These are phyloP conservation scores for Homalodisca vitripennis DNA, from an alignment of 1,140 invertebrate species.

Conservation along the genomic window DNA sequence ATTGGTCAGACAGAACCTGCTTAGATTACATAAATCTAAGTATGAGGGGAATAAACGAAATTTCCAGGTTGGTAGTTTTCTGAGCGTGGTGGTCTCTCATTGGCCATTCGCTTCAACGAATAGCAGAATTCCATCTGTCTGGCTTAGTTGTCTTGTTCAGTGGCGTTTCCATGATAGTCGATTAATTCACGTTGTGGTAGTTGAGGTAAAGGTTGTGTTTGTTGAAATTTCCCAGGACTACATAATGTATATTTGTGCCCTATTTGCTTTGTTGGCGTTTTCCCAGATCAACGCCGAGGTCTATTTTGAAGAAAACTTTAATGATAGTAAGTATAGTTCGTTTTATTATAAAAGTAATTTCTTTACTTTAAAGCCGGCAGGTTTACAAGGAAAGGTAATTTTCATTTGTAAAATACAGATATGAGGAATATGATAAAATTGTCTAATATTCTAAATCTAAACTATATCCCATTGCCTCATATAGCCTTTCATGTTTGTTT, in stretches of 20 bases:
- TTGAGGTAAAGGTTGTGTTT: constrained; percentile 5
- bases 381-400: no score
- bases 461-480: no score
- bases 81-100: constrained; percentile 39
- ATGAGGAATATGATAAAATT: no score
- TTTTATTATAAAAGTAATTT: no score
- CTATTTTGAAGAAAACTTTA: constrained; percentile 38
- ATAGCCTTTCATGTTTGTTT: no score
- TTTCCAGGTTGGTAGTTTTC: background rate
- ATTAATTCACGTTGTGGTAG: constrained; percentile 24
- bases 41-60: background rate
- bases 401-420: no score
- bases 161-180: constrained; percentile 4
- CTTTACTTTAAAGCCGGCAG: no score
- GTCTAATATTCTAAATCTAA: no score
- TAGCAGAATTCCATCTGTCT: constrained; percentile 41
- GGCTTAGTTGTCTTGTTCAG: constrained; percentile 20
- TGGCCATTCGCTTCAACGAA: constrained; percentile 38
- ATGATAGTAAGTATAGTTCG: constrained; percentile 37
- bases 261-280: constrained; percentile 30
- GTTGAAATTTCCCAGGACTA: constrained; percentile 4
- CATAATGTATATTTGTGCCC: constrained; percentile 8
- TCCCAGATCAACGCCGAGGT: constrained; percentile 35
- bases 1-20: background rate
- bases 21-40: background rate